These are phyloP conservation scores for Lepidochrysops patricia DNA, from an alignment of 2,888 invertebrate species.

Conservation along the genomic window DNA sequence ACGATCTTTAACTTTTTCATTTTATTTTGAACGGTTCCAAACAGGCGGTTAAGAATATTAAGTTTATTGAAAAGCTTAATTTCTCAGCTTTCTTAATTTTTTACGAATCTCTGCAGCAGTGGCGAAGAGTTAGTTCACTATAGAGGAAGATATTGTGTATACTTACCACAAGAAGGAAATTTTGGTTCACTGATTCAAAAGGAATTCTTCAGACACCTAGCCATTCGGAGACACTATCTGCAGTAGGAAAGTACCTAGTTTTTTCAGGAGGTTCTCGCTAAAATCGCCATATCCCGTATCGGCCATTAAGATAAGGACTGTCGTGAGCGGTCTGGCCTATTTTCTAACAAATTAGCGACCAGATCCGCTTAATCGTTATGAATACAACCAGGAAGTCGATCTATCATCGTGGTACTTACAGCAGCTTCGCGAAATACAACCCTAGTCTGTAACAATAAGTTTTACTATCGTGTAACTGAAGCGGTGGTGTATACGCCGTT, in stretches of 20 bases:
- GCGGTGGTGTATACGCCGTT: constrained; percentile 35
- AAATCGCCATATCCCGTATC: constrained; percentile 20
- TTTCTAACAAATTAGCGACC: constrained; percentile 62
- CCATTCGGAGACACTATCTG: too few relatives aligned
- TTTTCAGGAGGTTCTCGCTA: too few relatives aligned
- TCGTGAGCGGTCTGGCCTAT: constrained; percentile 52
- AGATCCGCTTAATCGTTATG: constrained; percentile 63
- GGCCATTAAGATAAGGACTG: constrained; percentile 31
- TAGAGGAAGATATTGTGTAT: too few relatives aligned
- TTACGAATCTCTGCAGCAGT: too few relatives aligned
- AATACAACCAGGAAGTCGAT: constrained; percentile 61
- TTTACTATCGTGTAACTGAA: constrained; percentile 23
- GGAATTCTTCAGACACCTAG: not conserved
- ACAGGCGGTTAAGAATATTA: too few relatives aligned
- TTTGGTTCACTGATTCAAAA: too few relatives aligned
- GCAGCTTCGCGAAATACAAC: constrained; percentile 25
- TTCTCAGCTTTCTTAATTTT: too few relatives aligned
- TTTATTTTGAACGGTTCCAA: too few relatives aligned
- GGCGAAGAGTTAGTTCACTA: too few relatives aligned
- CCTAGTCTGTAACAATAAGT: constrained; percentile 24
- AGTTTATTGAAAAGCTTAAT: too few relatives aligned
- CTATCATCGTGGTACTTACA: constrained; percentile 40
- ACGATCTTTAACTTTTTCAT: too few relatives aligned
- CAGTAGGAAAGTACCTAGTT: too few relatives aligned
- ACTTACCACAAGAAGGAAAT: not conserved